A percentile compares a stretch with the other conserved stretches of the same genome.
phyloP scores from a whole-genome alignment of 2,888 invertebrate genomes.

The Anagyrus pseudococci region DNA sequence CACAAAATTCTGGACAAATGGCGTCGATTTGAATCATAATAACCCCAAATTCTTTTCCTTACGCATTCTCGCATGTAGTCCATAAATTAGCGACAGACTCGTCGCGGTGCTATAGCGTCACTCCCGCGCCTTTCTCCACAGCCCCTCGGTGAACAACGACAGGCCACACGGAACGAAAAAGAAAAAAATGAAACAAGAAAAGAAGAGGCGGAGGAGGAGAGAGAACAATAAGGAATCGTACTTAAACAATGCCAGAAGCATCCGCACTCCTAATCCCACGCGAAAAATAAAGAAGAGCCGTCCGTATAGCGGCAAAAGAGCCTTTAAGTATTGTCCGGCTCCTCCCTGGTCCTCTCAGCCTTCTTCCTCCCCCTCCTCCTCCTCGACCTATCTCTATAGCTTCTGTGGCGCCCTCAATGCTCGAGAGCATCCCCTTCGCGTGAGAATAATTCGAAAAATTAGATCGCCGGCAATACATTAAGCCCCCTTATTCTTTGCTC shows the following conservation, averaged over 20 bases:
- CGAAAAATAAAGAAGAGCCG: constrained; percentile 35
- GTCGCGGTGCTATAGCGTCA: too few species aligned
- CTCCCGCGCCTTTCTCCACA: too few species aligned
- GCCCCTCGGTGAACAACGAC: too few species aligned
- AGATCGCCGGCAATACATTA: constrained; percentile 37
- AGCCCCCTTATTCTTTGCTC: constrained; percentile 9
- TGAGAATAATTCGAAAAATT: constrained; percentile 41
- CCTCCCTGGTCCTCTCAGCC: constrained; percentile 1
- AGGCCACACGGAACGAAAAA: constrained; percentile 37
- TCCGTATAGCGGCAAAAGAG: neutral
- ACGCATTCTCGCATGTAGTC: too few species aligned
- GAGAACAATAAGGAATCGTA: constrained; percentile 21
- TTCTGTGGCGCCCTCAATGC: neutral
- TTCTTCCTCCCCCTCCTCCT: neutral
- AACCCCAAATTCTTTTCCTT: too few species aligned
- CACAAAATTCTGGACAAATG: too few species aligned
- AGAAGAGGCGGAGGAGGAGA: constrained; percentile 1
- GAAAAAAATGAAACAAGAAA: constrained; percentile 34
- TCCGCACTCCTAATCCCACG: constrained; percentile 37
- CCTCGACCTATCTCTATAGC: neutral
- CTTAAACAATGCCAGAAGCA: constrained; percentile 39
- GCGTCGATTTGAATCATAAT: too few species aligned
- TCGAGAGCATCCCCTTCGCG: constrained; percentile 15
- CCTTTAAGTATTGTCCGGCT: constrained; percentile 35
- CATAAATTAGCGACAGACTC: too few species aligned